phyloP scores from a whole-genome alignment of 2,797 vertebrate genomes.

The Schizothorax lantsangensis region DNA sequence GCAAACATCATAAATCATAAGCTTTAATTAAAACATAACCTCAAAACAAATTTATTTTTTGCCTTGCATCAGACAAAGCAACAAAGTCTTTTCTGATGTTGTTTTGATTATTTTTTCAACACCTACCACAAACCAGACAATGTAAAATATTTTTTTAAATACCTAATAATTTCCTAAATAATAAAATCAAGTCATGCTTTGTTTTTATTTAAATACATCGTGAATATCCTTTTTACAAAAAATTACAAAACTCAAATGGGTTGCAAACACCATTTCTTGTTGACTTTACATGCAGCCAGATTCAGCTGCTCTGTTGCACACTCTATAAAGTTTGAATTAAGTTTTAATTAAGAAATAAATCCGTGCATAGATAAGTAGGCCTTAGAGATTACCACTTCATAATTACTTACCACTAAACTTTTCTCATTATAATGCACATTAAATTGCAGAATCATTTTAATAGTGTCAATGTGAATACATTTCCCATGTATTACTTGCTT shows the following conservation, averaged over 20 bases:
- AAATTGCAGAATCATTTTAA: not conserved
- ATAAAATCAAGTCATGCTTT: not conserved
- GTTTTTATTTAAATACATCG: not conserved
- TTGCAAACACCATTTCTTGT: not conserved
- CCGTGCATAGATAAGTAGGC: not conserved
- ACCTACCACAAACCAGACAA: not conserved
- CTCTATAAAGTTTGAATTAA: not conserved
- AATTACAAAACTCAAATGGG: not conserved
- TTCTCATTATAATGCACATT: not conserved
- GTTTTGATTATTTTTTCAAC: not conserved
- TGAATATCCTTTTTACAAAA: not conserved
- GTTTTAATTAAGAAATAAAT: constrained; percentile 1
- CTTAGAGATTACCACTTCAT: not conserved
- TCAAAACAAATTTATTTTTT: not conserved
- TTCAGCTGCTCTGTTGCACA: not conserved
- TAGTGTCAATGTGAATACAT: not conserved
- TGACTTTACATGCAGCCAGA: not conserved
- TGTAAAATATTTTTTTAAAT: not conserved
- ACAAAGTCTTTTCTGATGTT: not conserved
- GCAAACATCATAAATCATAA: constrained; percentile 1
- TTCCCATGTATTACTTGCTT: not conserved
- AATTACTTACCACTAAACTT: not conserved
- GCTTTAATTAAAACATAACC: not conserved
- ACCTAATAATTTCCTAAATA: not conserved
- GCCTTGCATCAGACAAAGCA: too few relatives aligned